Base-by-base conservation (phyloP, 2,113 vertebrate species). In the Chaetorhynchus papuensis region DNA sequence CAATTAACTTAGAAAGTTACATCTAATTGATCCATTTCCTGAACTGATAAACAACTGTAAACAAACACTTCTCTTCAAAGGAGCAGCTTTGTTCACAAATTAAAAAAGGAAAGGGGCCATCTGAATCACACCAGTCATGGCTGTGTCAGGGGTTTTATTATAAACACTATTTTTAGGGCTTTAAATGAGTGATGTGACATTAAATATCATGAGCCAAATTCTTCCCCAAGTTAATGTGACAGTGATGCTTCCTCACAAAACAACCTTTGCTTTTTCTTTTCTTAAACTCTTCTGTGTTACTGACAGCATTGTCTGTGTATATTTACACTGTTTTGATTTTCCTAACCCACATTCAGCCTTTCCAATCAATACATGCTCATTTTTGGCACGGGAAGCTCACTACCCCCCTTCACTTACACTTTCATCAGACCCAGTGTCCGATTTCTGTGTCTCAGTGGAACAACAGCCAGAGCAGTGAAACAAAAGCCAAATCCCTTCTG, bases 1-100 rank as follows among this genome's bases (percentile, higher is more conserved):
- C 95, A 97, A 95, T 97, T 96, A 97, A 95, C 92, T 95, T 59
- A 11, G 83, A 91, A 94, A 87, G 76, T 91, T 92, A 65, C 60
- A 95, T 93, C 88, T 96, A 94, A 96, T 94, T 90, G 93, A 96
- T 95, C 94, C 86, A 93, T 93, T 96, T 95, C 95, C 94, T 92
- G 85, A 79, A 93, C 93, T 11, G 90, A 91, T 95, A 95, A 92
- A 96, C 79, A 96, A 89, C 15, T 50, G 90, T 94, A 96, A 96
- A 95, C 91, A 97, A 93, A 90, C 74, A 82, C 80, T 87, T 90
- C n/a, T 78, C 92, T 96, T 96, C 95, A 97, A 96, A 97, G 90
- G 64, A 90, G 39, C 11, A 71, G 71, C 63, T 91, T 71, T 88
- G 78, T 80, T 94, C 77, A 56, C 76, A 91, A 96, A 94, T 84